A percentile compares a stretch with the other conserved stretches of the same genome.
Evolutionary conservation across 2,113 vertebrate species (phyloP).

Genomic region (Galemys pyrenaicus): DNA sequence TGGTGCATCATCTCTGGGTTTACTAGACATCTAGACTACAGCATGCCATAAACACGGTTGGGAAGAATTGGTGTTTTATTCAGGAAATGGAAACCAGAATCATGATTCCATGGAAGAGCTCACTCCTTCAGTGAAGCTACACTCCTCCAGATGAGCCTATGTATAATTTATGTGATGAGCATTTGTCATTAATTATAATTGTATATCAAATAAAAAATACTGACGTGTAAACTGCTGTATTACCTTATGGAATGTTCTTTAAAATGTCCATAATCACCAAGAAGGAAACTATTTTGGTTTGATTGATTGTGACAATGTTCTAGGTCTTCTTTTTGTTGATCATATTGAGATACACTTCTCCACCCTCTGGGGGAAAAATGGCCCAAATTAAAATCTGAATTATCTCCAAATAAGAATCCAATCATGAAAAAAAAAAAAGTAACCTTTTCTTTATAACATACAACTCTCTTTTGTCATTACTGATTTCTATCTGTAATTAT

Average conservation of each 20-base stretch:
- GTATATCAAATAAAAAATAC: constrained; percentile 81
- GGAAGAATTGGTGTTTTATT: constrained; percentile 83
- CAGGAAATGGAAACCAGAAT: constrained; percentile 99
- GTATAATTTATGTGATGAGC: constrained; percentile 76
- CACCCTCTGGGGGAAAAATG: neutral
- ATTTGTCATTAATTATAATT: constrained; percentile 80
- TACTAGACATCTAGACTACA: too few species aligned
- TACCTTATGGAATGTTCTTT: constrained; percentile 83
- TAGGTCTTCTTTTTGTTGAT: neutral
- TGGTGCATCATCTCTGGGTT: too few species aligned
- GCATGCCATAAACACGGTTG: too few species aligned
- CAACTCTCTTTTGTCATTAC: constrained; percentile 43
- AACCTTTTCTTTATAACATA: constrained; percentile 45
- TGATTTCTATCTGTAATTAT: neutral
- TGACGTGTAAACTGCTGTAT: constrained; percentile 81
- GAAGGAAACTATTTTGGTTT: constrained; percentile 11
- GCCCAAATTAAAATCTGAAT: neutral
- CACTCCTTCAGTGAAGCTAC: constrained; percentile 91
- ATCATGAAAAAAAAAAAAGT: neutral
- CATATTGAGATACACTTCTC: too few species aligned
- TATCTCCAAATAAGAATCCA: constrained; percentile 39
- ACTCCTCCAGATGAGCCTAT: constrained; percentile 76
- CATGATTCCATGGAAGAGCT: constrained; percentile 97
- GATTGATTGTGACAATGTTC: constrained; percentile 5
- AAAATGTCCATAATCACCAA: constrained; percentile 67